These are phyloP conservation scores for Synanthedon formicaeformis DNA, from an alignment of 2,888 invertebrate species.

Conservation along the genomic window DNA sequence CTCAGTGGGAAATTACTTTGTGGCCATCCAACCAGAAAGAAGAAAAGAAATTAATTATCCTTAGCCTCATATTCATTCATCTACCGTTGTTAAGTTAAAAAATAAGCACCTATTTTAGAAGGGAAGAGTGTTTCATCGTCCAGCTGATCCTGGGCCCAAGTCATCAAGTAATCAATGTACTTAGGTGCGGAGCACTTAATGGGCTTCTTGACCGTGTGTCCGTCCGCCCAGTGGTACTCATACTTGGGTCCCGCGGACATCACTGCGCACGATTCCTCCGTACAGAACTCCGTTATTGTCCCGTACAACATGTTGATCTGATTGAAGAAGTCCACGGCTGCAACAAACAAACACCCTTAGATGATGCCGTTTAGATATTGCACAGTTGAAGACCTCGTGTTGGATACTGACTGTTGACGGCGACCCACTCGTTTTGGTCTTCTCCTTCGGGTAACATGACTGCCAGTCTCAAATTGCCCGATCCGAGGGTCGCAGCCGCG, in stretches of 20 bases:
- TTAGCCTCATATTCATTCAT: no score
- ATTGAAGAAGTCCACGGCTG: constrained; percentile 99
- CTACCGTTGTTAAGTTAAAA: no score
- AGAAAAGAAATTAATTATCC: no score
- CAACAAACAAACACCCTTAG: constrained; percentile 20
- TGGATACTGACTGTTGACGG: constrained; percentile 92
- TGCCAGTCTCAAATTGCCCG: constrained; percentile 94
- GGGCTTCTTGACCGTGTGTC: constrained; percentile 96
- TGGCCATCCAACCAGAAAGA: no score
- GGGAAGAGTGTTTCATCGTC: constrained; percentile 99
- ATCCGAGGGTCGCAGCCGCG: constrained; percentile 97
- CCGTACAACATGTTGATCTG: constrained; percentile 99
- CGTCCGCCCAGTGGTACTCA: constrained; percentile 99
- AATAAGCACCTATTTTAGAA: constrained; percentile 82
- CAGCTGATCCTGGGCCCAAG: constrained; percentile 99
- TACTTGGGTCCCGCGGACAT: constrained; percentile 99
- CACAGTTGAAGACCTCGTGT: no score
- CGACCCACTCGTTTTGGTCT: constrained; percentile 99
- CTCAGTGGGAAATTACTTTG: no score
- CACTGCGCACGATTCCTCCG: constrained; percentile 95
- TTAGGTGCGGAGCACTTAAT: constrained; percentile 99
- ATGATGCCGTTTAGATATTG: constrained; percentile 3
- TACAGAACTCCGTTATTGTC: constrained; percentile 99
- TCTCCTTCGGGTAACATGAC: constrained; percentile 98
- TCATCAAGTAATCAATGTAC: constrained; percentile 99